Evolutionary conservation across 1,140 invertebrate genomes (phyloP), one percentile per base, ranked within the genome.

Genomic region (Harlomillsia oculata): DNA sequence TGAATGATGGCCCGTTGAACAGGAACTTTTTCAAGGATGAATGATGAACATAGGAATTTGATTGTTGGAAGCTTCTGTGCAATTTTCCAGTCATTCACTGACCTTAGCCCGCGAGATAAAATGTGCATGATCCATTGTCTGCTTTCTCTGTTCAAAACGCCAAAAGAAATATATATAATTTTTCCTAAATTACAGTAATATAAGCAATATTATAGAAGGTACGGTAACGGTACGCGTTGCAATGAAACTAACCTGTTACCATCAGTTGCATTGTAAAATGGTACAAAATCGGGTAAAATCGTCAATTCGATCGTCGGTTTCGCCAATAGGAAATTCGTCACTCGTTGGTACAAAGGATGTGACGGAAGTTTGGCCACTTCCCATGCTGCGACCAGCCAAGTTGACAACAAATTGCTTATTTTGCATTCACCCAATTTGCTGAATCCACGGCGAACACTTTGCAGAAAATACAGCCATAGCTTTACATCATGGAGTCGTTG

Each of bases 201-300:
- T 11, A 50, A 9, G 14, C 16, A 20, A 34, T 11, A 13, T 23
- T 20, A 53, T 40, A 53, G 28, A 16, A 40, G 23, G 6, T 9
- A 5, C 11, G 11, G 14, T 14, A 29, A 48, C n/a, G 32, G 32
- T 34, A 44, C 25, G 0, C 5, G n/a, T n/a, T 30, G 26, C 6
- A 16, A 32, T 18, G 5, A 14, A 3, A 56, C n/a, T 53, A 43
- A 59, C 61, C 53, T 56, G 18, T 62, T 65, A 1, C 57, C 63
- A 48, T 65, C 60, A 28, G 23, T 28, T 16, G 62, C 56, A 39
- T 67, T 65, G 34, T 48, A 67, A 29, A 67, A 64, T 1, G 52
- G 37, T 2, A 64, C 32, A 39, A 67, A 67, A n/a, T 67, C 64
- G 29, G 66, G 66, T 11, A 67, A n/a, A 40, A 62, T 61, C 0